These are phyloP conservation scores for Polyommatus icarus DNA, from an alignment of 2,888 invertebrate genomes.

Conservation along the genomic window DNA sequence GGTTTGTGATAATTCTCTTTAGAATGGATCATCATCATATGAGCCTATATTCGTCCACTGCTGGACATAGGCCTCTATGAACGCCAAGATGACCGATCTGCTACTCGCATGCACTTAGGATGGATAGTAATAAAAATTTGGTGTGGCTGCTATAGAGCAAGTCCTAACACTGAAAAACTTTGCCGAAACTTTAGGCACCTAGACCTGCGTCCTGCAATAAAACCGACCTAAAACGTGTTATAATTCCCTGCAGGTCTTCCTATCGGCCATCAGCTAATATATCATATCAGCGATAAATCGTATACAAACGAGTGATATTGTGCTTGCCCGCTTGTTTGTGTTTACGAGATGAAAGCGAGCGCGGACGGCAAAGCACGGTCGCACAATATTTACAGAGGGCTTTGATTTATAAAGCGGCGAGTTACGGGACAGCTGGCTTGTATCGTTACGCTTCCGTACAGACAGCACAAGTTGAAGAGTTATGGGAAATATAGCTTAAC, in stretches of 20 bases:
- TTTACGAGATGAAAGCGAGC: constrained; percentile 1
- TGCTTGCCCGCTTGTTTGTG: background rate
- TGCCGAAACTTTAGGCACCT: too few relatives aligned
- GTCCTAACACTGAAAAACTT: too few relatives aligned
- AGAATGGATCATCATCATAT: too few relatives aligned
- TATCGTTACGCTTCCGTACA: constrained; percentile 40
- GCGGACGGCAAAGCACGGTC: background rate
- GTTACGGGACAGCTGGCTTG: constrained; percentile 39
- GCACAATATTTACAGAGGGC: constrained; percentile 39
- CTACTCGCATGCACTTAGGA: too few relatives aligned
- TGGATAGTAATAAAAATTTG: too few relatives aligned
- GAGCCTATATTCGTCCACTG: too few relatives aligned
- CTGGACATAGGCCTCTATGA: too few relatives aligned
- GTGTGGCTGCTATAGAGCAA: too few relatives aligned
- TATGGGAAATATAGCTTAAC: background rate
- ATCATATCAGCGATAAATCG: background rate
- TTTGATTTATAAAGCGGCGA: constrained; percentile 41
- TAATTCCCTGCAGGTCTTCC: background rate
- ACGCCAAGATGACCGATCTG: too few relatives aligned
- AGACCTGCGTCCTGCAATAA: too few relatives aligned
- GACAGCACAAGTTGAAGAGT: background rate
- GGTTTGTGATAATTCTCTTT: too few relatives aligned
- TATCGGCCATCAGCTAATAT: background rate
- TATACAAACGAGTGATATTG: background rate
- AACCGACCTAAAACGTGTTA: too few relatives aligned